A percentile compares a stretch with the other conserved stretches of the same genome.
These are phyloP conservation scores for Chaetogeoica ovagalla DNA, from an alignment of 2,888 invertebrate genomes.

Conservation along the genomic window DNA sequence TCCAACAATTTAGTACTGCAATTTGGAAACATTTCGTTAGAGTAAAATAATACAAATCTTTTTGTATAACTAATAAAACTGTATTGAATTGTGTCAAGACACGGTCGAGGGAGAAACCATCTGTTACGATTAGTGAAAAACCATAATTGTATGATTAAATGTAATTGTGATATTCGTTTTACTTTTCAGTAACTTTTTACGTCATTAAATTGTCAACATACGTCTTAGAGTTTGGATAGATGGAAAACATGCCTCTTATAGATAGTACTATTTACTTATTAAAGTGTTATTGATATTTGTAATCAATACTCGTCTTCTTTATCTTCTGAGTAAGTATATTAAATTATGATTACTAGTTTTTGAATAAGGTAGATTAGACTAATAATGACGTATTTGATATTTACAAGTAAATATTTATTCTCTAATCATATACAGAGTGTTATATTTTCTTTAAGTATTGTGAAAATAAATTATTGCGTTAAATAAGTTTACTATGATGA, in stretches of 20 bases:
- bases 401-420: no score
- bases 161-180: not conserved
- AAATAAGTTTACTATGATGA: conserved; percentile 32
- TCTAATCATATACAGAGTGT: no score
- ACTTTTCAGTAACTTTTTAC: not conserved
- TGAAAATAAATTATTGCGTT: not conserved
- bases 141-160: not conserved
- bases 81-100: no score
- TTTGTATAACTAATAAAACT: not conserved
- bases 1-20: conserved; percentile 10
- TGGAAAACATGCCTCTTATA: not conserved
- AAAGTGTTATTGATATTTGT: no score
- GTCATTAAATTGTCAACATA: not conserved
- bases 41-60: not conserved
- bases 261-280: not conserved
- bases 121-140: no score
- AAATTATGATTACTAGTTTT: no score
- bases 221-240: not conserved
- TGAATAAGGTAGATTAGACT: no score
- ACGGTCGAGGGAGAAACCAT: no score
- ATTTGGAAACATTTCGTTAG: conserved; percentile 2
- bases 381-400: no score
- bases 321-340: not conserved
- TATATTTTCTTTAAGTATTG: no score
- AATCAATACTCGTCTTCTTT: no score